Evolutionary conservation across 2,113 vertebrate species (phyloP), one percentile per base, ranked within the genome.

Genomic region (Lycocorax pyrrhopterus): DNA sequence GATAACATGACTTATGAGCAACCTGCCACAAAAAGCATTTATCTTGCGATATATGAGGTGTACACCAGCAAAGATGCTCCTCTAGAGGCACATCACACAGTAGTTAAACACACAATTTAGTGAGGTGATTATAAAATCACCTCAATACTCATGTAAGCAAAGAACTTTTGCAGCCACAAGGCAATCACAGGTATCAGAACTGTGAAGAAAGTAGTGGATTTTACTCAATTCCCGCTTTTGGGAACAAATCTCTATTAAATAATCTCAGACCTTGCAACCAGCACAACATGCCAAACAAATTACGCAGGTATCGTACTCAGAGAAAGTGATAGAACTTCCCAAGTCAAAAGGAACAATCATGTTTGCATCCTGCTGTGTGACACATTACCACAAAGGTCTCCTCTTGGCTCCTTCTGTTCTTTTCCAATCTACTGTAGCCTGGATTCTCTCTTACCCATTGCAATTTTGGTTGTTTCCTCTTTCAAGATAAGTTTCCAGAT

Each of bases 401-500:
- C 89, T 93, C 87, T 93, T 71, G 60, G 46, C 41, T 71, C 33
- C 66, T 93, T 95, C 84, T 94, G 66, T 26, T 95, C 93, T 95
- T 96, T 95, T 71, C 84, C 89, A 91, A 77, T 75, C 79, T 76
- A 10, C 37, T 87, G 55, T 52, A 96, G 90, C 90, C 94, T 95
- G 95, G 66, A 86, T 90, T 94, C 80, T 91, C 92, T 93, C 90
- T 92, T 76, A 66, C 52, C 79, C 93, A 64, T 93, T 89, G 87
- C 75, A 95, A 66, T 97, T 97, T 69, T 74, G 80, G 67, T 96
- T 95, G 78, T 94, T 97, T 96, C 60, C 94, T 94, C 90, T 97
- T 97, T 95, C 90, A 83, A 94, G 78, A 93, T 58, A 87, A 87
- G 30, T 89, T 97, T 97, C 96, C 98, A 98, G 97, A 97, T 97